phyloP scores from a whole-genome alignment of 2,797 vertebrate species.

The Remorina albescens region DNA sequence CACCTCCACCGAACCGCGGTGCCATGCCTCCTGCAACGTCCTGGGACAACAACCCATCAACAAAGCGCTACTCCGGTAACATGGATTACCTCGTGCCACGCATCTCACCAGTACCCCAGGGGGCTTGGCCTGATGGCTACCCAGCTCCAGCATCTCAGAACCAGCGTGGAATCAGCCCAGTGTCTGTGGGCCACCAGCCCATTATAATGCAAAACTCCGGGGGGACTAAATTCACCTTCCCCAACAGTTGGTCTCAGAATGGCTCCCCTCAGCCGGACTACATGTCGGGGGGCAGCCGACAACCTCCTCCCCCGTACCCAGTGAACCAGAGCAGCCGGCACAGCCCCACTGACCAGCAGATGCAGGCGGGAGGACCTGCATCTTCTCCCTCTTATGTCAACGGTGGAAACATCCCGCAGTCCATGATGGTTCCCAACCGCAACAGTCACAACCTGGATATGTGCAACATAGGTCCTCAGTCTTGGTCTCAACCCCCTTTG shows the following conservation, averaged over 20 bases:
- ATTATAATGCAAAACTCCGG: slow-evolving; percentile 95
- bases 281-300: slow-evolving; percentile 84
- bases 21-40: slow-evolving; percentile 88
- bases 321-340: slow-evolving; percentile 89
- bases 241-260: slow-evolving; percentile 90
- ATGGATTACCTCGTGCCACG: slow-evolving; percentile 93
- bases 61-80: slow-evolving; percentile 95
- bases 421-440: slow-evolving; percentile 91
- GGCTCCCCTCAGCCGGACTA: slow-evolving; percentile 90
- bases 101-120: slow-evolving; percentile 94
- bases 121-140: slow-evolving; percentile 91
- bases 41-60: slow-evolving; percentile 92
- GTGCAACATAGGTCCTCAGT: slow-evolving; percentile 86
- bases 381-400: slow-evolving; percentile 90
- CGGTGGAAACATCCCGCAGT: slow-evolving; percentile 89
- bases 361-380: slow-evolving; percentile 88
- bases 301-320: slow-evolving; percentile 94
- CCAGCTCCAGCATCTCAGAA: slow-evolving; percentile 86
- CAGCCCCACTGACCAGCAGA: slow-evolving; percentile 91
- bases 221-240: slow-evolving; percentile 92
- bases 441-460: slow-evolving; percentile 96
- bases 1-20: slow-evolving; percentile 90
- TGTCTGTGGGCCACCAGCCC: slow-evolving; percentile 92
- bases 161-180: slow-evolving; percentile 91
- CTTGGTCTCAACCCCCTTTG: slow-evolving; percentile 90